These are phyloP conservation scores for Cephalopachus bancanus DNA, from an alignment of 2,797 vertebrate species.

Conservation along the genomic window DNA sequence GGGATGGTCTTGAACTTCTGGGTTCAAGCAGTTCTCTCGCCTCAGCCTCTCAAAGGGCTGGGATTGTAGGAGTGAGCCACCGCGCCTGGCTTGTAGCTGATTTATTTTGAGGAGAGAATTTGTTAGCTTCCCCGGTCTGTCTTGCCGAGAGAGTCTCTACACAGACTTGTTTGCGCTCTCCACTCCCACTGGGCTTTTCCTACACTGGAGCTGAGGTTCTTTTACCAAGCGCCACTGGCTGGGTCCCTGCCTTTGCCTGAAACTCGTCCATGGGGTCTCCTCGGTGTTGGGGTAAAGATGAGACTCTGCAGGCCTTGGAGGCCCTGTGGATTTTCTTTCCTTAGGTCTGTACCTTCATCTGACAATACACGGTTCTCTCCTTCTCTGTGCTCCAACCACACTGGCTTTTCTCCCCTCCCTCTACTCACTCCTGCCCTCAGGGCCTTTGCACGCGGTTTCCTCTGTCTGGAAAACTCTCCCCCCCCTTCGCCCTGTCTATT, in stretches of 20 bases:
- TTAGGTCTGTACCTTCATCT: not conserved
- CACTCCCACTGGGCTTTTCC: not conserved
- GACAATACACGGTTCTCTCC: no score
- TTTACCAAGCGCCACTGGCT: not conserved
- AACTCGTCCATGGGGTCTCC: not conserved
- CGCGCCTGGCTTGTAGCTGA: no score
- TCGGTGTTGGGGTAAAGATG: not conserved
- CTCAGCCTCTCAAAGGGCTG: no score
- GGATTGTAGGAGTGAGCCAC: no score
- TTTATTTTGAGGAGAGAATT: not conserved
- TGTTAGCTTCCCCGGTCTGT: not conserved
- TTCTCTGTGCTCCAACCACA: not conserved
- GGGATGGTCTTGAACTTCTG: no score
- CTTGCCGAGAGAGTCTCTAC: not conserved
- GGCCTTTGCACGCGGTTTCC: not conserved
- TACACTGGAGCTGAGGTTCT: not conserved
- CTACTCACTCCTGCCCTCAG: no score
- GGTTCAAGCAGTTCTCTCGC: no score
- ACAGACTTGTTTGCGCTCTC: not conserved
- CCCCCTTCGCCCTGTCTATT: no score
- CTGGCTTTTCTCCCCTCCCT: not conserved
- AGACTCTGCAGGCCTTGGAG: not conserved
- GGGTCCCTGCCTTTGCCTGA: not conserved
- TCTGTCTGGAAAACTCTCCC: not conserved
- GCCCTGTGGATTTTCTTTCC: not conserved